Evolutionary conservation across 2,113 vertebrate species (phyloP).

Genomic region (Grammomys dolichurus): DNA sequence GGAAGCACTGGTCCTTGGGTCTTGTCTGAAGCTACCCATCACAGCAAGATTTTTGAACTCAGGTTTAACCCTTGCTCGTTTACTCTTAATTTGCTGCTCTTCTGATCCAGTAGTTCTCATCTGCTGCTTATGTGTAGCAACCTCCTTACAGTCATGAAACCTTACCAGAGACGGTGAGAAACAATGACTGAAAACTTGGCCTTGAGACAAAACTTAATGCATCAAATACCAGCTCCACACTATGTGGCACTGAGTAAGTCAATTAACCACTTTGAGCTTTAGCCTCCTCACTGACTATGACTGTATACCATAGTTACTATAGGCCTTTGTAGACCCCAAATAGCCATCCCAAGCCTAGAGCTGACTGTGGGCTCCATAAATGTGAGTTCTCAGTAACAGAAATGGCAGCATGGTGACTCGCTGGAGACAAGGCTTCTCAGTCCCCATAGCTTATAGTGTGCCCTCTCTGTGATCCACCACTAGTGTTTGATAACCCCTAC

Average conservation of each 20-base stretch:
- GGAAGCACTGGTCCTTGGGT: no score
- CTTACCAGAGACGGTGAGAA: not conserved
- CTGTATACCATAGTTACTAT: no score
- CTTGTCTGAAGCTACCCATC: not conserved
- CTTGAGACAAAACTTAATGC: not conserved
- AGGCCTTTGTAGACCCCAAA: not conserved
- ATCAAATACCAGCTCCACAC: not conserved
- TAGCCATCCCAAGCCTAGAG: not conserved
- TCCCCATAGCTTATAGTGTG: fast-evolving
- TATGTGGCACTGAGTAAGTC: not conserved
- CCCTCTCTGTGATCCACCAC: not conserved
- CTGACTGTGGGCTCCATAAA: not conserved
- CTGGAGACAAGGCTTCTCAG: not conserved
- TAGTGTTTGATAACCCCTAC: not conserved
- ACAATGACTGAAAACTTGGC: not conserved
- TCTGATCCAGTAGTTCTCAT: not conserved
- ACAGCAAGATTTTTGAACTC: not conserved
- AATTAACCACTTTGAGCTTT: not conserved
- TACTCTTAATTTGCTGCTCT: no score
- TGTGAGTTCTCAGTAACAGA: not conserved
- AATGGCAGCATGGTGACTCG: not conserved
- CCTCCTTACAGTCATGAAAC: not conserved
- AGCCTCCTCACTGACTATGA: not conserved
- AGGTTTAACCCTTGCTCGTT: not conserved
- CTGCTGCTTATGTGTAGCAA: fast-evolving